phyloP scores from a whole-genome alignment of 2,888 invertebrate species.

The Temnothorax ravouxi region DNA sequence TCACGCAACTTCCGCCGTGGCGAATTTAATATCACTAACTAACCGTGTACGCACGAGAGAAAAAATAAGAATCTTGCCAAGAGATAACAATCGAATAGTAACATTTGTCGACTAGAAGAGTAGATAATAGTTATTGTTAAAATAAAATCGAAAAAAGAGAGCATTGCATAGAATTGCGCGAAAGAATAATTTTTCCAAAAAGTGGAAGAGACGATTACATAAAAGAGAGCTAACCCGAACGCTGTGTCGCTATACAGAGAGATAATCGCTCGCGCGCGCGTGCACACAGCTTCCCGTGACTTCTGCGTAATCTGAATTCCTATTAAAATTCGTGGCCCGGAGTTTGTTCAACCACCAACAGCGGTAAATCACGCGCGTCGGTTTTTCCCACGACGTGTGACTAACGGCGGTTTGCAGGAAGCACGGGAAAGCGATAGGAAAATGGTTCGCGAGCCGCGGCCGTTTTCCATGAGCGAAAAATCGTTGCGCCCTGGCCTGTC shows the following conservation, averaged over 20 bases:
- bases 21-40: conserved; percentile 22
- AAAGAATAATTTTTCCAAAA: conserved; percentile 1
- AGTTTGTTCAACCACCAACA: conserved; percentile 30
- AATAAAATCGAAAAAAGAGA: background rate
- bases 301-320: conserved; percentile 49
- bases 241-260: background rate
- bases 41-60: background rate
- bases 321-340: conserved; percentile 35
- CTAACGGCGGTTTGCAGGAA: conserved; percentile 38
- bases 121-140: background rate
- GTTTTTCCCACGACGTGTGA: conserved; percentile 39
- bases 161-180: too few species aligned
- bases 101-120: background rate
- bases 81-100: background rate
- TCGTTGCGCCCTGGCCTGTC: conserved; percentile 39
- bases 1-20: conserved; percentile 71
- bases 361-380: conserved; percentile 41
- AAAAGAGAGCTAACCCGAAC: background rate
- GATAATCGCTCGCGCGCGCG: conserved; percentile 38
- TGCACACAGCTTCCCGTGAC: background rate
- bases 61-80: background rate
- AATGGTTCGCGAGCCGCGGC: conserved; percentile 50
- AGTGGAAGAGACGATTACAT: conserved; percentile 15
- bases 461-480: conserved; percentile 47
- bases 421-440: conserved; percentile 29